A percentile compares a stretch with the other conserved stretches of the same genome.
These are phyloP conservation scores for Drosophila sturtevanti DNA, from an alignment of 1,140 invertebrate species.

Conservation along the genomic window DNA sequence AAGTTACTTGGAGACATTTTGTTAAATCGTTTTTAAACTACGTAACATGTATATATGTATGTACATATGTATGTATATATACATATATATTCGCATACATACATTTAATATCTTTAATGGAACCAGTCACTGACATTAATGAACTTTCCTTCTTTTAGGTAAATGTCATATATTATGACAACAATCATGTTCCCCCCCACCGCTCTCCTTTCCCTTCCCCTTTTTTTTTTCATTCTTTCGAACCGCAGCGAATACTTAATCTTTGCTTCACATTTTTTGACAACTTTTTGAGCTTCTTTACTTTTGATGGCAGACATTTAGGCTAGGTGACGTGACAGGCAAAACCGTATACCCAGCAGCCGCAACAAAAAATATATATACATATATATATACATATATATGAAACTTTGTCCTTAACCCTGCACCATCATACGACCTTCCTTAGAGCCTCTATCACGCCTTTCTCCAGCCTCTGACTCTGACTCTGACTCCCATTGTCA, in stretches of 20 bases:
- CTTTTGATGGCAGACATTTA: constrained; percentile 16
- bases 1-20: no score
- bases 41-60: no score
- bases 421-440: not conserved
- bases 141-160: constrained; percentile 1
- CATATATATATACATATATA: not conserved
- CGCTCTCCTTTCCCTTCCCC: not conserved
- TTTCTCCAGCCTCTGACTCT: not conserved
- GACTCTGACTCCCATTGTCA: constrained; percentile 7
- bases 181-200: not conserved
- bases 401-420: not conserved
- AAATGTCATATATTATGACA: not conserved
- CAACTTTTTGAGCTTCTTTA: constrained; percentile 6
- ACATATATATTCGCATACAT: not conserved
- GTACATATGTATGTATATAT: no score
- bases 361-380: not conserved
- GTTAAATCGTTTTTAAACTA: no score
- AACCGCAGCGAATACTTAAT: constrained; percentile 7
- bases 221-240: not conserved
- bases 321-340: constrained; percentile 15
- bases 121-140: not conserved
- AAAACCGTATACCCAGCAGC: constrained; percentile 1
- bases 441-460: not conserved
- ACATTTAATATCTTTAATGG: not conserved
- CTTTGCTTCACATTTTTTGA: constrained; percentile 9